phyloP scores from a whole-genome alignment of 1,140 invertebrate genomes.

The Drosophila littoralis region DNA sequence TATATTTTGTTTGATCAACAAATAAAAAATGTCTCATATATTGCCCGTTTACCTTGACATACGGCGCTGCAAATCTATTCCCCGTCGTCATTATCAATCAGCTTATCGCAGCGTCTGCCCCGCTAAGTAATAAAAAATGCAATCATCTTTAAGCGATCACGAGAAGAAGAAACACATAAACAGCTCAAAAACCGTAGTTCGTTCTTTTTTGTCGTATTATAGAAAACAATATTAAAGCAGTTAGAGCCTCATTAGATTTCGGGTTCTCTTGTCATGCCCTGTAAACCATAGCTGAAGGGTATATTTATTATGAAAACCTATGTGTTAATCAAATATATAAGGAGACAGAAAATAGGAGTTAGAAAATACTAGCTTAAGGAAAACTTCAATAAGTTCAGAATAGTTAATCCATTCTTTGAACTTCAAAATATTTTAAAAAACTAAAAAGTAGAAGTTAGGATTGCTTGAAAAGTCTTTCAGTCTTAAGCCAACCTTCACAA shows the following conservation, averaged over 20 bases:
- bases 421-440: too few species aligned
- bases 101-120: conserved; percentile 30
- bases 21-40: conserved; percentile 24
- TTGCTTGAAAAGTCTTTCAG: too few species aligned
- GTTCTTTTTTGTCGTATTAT: conserved; percentile 47
- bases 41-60: conserved; percentile 22
- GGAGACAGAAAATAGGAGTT: too few species aligned
- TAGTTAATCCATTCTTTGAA: too few species aligned
- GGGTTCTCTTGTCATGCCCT: conserved; percentile 2
- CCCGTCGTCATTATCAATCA: conserved; percentile 24
- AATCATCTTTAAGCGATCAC: conserved; percentile 9
- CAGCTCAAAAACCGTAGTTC: conserved; percentile 45
- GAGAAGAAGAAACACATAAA: not conserved
- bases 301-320: not conserved
- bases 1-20: conserved; percentile 12
- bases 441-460: too few species aligned
- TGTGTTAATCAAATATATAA: not conserved
- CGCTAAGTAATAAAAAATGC: conserved; percentile 43
- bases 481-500: too few species aligned
- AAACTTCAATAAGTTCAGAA: too few species aligned
- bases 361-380: too few species aligned
- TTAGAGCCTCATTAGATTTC: conserved; percentile 29
- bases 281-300: not conserved
- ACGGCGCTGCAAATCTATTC: conserved; percentile 5
- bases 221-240: conserved; percentile 55